phyloP scores from a whole-genome alignment of 1,140 invertebrate species.

The Drosophila eugracilis region DNA sequence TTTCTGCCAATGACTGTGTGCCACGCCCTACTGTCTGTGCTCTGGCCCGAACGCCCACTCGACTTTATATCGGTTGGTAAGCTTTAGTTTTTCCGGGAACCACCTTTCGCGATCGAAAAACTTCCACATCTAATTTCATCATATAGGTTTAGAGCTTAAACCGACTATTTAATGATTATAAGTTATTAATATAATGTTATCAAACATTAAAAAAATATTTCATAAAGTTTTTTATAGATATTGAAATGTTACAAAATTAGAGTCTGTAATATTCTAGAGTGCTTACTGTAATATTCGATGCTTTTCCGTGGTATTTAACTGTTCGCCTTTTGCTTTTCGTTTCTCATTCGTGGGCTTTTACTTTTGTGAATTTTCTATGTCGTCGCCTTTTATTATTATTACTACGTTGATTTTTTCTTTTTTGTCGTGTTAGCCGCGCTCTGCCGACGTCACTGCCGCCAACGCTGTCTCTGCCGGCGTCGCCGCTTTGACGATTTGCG shows the following conservation, averaged over 20 bases:
- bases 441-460: slow-evolving; percentile 8
- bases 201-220: too few relatives aligned
- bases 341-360: slow-evolving; percentile 37
- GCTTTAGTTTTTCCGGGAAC: slow-evolving; percentile 2
- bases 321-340: background rate
- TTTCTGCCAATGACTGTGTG: background rate
- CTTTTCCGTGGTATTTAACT: background rate
- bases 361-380: slow-evolving; percentile 39
- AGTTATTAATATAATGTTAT: too few relatives aligned
- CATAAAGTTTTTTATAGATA: too few relatives aligned
- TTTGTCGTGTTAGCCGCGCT: slow-evolving; percentile 8
- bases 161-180: too few relatives aligned
- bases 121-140: too few relatives aligned
- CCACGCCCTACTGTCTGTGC: background rate
- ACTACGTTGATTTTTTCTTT: slow-evolving; percentile 22
- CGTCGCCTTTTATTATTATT: slow-evolving; percentile 34
- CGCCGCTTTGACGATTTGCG: slow-evolving; percentile 53
- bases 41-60: background rate
- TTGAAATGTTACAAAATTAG: too few relatives aligned
- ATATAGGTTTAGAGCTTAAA: too few relatives aligned
- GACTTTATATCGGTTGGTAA: background rate
- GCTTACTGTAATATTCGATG: background rate
- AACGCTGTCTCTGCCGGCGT: slow-evolving; percentile 40
- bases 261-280: background rate
- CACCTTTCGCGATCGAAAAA: background rate